phyloP scores from a whole-genome alignment of 1,140 invertebrate species.

The Protaetia brevitarsis region DNA sequence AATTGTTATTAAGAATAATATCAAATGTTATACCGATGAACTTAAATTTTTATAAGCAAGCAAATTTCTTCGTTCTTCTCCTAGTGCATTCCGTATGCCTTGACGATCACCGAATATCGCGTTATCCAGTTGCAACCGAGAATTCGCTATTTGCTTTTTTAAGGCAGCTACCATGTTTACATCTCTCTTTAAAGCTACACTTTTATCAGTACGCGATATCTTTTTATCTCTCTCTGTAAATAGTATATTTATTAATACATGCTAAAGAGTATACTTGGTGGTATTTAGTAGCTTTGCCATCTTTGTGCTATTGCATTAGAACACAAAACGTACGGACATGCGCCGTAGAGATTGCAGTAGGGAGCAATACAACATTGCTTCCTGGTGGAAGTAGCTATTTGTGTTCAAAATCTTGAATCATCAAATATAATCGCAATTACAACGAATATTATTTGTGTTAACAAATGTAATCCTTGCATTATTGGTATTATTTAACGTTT shows the following conservation, averaged over 20 bases:
- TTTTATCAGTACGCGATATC: slow-evolving; percentile 54
- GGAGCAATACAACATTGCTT: no score
- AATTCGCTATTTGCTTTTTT: slow-evolving; percentile 54
- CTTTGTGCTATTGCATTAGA: no score
- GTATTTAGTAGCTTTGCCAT: no score
- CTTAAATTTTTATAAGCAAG: slow-evolving; percentile 57
- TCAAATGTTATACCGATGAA: slow-evolving; percentile 23
- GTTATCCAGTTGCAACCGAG: slow-evolving; percentile 55
- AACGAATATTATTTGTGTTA: no score
- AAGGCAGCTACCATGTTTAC: slow-evolving; percentile 54
- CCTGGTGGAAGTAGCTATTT: no score
- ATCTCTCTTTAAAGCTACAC: slow-evolving; percentile 54
- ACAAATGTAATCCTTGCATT: no score
- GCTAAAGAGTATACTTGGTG: no score
- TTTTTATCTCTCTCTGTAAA: slow-evolving; percentile 56
- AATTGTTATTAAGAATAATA: background rate
- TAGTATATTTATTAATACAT: background rate
- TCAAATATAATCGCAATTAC: no score
- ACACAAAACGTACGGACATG: no score
- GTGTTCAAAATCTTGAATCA: no score
- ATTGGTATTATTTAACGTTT: no score
- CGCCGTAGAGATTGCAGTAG: no score
- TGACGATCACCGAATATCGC: slow-evolving; percentile 56
- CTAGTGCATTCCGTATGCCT: slow-evolving; percentile 53
- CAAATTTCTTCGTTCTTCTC: slow-evolving; percentile 55